Conservation (phyloP, 2,888 invertebrate species). For the Paralinhomoeus sp. region DNA sequence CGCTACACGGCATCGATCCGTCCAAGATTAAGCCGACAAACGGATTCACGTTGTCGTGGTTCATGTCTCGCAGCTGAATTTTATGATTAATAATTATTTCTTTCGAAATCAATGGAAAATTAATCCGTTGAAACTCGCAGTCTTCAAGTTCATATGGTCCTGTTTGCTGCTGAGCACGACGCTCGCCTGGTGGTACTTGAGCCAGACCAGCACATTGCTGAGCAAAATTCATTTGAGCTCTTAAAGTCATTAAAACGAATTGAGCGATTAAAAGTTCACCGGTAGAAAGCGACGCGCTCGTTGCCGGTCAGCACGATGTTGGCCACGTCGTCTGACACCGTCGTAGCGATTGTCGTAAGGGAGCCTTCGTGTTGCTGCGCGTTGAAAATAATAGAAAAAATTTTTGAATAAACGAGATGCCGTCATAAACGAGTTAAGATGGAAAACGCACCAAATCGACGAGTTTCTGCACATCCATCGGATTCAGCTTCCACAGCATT, state of each 20-base stretch:
- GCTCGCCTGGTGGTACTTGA: constrained; percentile 1
- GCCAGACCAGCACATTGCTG: constrained; percentile 1
- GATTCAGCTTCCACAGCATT: constrained; percentile 4
- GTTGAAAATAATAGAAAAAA: neutral
- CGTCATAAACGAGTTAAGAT: neutral
- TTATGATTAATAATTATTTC: neutral
- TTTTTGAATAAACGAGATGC: neutral
- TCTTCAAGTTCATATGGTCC: constrained; percentile 3
- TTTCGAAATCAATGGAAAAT: neutral
- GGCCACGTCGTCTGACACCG: constrained; percentile 4
- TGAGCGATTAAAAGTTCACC: constrained; percentile 1
- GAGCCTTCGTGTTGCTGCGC: constrained; percentile 4
- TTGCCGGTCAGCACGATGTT: constrained; percentile 4
- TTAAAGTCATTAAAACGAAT: no score
- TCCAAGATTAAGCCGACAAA: constrained; percentile 4
- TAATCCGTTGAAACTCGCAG: neutral
- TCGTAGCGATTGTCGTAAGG: constrained; percentile 1
- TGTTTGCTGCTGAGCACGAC: neutral
- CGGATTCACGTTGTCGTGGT: constrained; percentile 2
- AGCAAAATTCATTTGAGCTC: no score
- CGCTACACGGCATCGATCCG: neutral
- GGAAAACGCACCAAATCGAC: constrained; percentile 2
- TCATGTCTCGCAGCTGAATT: constrained; percentile 3
- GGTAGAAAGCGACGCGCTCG: neutral
- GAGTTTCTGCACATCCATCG: neutral